Base-by-base conservation (phyloP, 2,797 vertebrate genomes). In the Serranus cabrilla region DNA sequence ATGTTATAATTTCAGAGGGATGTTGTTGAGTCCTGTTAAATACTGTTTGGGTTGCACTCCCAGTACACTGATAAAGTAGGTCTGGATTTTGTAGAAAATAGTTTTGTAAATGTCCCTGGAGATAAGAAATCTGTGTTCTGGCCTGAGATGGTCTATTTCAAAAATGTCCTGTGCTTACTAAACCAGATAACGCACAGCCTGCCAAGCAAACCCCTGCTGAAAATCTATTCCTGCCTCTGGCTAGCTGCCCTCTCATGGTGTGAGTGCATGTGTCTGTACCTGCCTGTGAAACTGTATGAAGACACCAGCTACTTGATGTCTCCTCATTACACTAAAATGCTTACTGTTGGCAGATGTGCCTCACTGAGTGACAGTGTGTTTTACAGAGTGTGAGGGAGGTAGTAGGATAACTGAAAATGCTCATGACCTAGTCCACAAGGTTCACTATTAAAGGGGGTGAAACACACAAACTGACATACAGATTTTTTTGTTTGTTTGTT, bases 161-260 rank as follows among this genome's bases (percentile, higher is more conserved):
- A 64, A 81, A 79, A 68, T 68, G 58, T 68, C 27, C 57, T 80
- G 62, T 76, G 70, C 70, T 69, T 68, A 76, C 54, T 64, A 70
- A 81, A 76, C 45, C 70, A 67, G 71, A 76, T 76, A 71, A 49
- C 1, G 12, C 71, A 55, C 64, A 57, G 70, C 52, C 74, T 87
- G 83, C 73, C 77, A 90, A 80, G 65, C 57, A 80, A 80, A 83
- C 74, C 74, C 86, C 78, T 82, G 80, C 82, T 89, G 89, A 72
- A 74, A 74, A 54, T 66, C 71, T 85, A 80, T 87, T 85, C 69
- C 74, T 83, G 76, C 75, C 68, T 50, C 77, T 82, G 82, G 82
- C 81, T 71, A 10, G 8, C 77, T 82, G 86, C 76, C 80, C 40
- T 71, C 59, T 74, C 74, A 49, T n/a, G 4, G 55, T 61, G 67